Conservation (phyloP, 2,888 invertebrate genomes). For the Leptinotarsa rubiginosa region DNA sequence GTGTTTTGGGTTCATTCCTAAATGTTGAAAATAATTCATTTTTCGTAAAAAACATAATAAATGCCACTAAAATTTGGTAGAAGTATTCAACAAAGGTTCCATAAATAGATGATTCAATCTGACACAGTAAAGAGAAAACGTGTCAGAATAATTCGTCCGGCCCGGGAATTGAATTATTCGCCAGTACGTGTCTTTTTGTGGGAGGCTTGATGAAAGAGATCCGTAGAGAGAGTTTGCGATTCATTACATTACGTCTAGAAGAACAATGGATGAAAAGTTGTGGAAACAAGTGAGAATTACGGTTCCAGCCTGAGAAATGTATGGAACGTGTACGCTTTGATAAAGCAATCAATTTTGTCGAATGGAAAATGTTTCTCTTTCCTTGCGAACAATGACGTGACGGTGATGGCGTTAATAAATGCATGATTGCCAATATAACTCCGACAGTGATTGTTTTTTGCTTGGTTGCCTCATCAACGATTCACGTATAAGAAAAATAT, state of each 20-base stretch:
- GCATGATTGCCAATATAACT: too few relatives aligned
- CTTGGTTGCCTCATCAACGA: too few relatives aligned
- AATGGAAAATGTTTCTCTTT: background rate
- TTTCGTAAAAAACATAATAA: too few relatives aligned
- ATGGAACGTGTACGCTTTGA: background rate
- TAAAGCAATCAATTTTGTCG: background rate
- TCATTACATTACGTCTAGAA: background rate
- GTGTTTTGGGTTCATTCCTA: too few relatives aligned
- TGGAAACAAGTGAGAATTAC: background rate
- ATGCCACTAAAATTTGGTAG: too few relatives aligned
- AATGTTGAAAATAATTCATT: too few relatives aligned
- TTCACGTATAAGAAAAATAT: too few relatives aligned
- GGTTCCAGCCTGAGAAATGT: background rate
- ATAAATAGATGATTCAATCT: too few relatives aligned
- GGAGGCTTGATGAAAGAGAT: background rate
- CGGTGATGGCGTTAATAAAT: background rate
- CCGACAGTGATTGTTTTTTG: too few relatives aligned
- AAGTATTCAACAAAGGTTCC: too few relatives aligned
- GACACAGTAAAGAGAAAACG: background rate
- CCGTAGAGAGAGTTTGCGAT: background rate
- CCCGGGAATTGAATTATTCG: background rate
- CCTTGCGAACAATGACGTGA: background rate
- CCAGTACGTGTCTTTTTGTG: background rate
- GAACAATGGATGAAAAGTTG: constrained; percentile 4
- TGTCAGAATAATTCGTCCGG: background rate